These are phyloP conservation scores for Microcebus ravelobensis DNA, from an alignment of 2,113 vertebrate genomes.

Conservation along the genomic window DNA sequence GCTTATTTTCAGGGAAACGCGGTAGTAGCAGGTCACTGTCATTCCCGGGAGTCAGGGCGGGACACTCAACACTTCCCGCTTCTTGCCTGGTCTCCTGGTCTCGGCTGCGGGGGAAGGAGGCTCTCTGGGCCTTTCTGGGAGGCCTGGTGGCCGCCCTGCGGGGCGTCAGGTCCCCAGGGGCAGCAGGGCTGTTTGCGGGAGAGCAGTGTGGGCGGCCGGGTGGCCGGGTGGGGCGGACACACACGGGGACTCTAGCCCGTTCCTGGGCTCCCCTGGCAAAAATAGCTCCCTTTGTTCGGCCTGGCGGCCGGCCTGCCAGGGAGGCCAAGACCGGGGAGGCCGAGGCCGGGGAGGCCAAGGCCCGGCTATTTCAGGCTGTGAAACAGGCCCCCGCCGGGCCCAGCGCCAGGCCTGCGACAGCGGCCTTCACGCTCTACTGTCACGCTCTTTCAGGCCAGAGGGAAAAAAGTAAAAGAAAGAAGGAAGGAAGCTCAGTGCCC, in stretches of 20 bases:
- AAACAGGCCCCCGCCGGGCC: conserved; percentile 65
- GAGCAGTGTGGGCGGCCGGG: not conserved
- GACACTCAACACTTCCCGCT: not conserved
- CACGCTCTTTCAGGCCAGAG: conserved; percentile 54
- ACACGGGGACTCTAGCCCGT: not conserved
- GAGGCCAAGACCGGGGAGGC: too few species aligned
- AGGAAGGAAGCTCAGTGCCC: conserved; percentile 37
- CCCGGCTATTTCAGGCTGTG: conserved; percentile 70
- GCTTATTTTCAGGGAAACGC: too few species aligned
- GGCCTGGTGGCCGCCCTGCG: too few species aligned
- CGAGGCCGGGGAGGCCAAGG: not conserved
- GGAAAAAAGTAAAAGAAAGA: not conserved
- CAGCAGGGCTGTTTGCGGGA: not conserved
- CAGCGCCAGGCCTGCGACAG: conserved; percentile 54
- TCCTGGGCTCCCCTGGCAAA: conserved; percentile 51
- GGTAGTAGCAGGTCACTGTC: not conserved
- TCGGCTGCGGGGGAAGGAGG: not conserved
- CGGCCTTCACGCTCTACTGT: conserved; percentile 53
- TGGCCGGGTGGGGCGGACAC: not conserved
- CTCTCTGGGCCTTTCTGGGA: not conserved
- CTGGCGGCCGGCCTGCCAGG: too few species aligned
- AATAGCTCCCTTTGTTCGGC: conserved; percentile 74
- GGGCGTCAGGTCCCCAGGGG: not conserved
- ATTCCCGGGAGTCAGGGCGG: not conserved
- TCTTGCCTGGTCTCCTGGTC: not conserved